Conservation (phyloP, 2,888 invertebrate genomes). For the Trachelus iudaicus region DNA sequence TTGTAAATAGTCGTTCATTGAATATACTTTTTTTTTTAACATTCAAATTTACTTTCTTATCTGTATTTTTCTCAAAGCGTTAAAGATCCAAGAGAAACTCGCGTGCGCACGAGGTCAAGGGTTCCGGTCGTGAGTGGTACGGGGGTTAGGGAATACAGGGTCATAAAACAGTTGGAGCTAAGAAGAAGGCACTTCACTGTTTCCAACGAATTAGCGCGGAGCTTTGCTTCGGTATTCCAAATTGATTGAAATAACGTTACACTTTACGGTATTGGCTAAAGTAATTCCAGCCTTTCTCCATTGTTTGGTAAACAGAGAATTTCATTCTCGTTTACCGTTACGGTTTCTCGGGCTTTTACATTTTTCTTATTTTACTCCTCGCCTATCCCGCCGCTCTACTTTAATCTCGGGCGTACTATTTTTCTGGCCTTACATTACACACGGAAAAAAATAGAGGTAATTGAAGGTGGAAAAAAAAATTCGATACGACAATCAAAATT, state of each 20-base stretch:
- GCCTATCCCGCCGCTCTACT: neutral
- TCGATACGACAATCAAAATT: neutral
- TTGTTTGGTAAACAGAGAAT: neutral
- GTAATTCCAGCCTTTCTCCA: neutral
- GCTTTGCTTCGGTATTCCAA: neutral
- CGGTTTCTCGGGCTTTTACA: neutral
- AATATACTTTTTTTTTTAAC: neutral
- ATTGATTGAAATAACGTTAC: neutral
- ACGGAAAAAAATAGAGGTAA: no score
- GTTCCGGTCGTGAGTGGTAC: neutral
- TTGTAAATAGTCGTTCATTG: neutral
- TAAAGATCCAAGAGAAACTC: neutral
- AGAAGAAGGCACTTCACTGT: neutral
- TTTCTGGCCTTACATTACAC: neutral
- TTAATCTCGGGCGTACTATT: neutral
- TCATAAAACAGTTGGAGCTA: neutral
- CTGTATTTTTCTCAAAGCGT: neutral
- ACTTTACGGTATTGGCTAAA: neutral
- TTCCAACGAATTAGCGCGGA: neutral
- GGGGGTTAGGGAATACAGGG: neutral
- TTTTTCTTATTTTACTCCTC: neutral
- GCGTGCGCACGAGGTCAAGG: neutral
- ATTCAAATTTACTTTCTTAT: neutral
- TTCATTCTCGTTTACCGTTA: neutral
- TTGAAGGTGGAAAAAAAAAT: neutral